Evolutionary conservation across 2,113 vertebrate genomes (phyloP).

Genomic region (Rhea americana): DNA sequence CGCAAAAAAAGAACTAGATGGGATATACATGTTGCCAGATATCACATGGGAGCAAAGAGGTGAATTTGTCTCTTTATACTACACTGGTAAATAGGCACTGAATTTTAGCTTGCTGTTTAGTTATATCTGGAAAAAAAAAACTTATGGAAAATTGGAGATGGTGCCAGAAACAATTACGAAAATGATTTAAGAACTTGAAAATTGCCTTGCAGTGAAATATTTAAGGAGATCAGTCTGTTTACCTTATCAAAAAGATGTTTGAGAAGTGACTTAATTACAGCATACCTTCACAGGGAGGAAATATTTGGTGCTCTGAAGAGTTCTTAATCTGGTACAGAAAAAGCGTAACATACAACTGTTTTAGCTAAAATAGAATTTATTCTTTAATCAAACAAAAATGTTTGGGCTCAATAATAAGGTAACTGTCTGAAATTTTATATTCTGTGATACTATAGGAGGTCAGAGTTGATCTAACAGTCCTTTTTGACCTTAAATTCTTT

Average conservation of each 20-base stretch:
- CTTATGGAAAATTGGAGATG: slow-evolving; percentile 27
- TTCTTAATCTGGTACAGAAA: slow-evolving; percentile 17
- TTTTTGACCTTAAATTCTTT: slow-evolving; percentile 14
- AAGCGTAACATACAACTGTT: neutral
- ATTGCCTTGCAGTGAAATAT: slow-evolving; percentile 61
- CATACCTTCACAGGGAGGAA: slow-evolving; percentile 39
- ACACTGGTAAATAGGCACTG: slow-evolving; percentile 17
- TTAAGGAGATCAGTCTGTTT: slow-evolving; percentile 55
- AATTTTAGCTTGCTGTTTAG: slow-evolving; percentile 38
- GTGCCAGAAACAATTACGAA: slow-evolving; percentile 59
- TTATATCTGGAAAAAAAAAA: neutral
- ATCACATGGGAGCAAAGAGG: neutral
- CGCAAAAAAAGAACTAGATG: neutral
- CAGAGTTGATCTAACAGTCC: neutral
- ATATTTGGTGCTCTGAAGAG: slow-evolving; percentile 31
- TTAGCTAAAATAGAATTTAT: slow-evolving; percentile 11
- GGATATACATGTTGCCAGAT: neutral
- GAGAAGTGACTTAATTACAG: slow-evolving; percentile 57
- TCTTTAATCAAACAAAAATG: neutral
- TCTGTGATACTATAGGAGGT: slow-evolving; percentile 20
- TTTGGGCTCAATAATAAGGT: slow-evolving; percentile 18
- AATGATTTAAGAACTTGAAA: slow-evolving; percentile 51
- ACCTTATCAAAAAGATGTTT: slow-evolving; percentile 54
- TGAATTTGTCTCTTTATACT: slow-evolving; percentile 13
- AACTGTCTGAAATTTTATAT: neutral